Conservation (phyloP, 2,888 invertebrate species). For the Calliopum simillimum region DNA sequence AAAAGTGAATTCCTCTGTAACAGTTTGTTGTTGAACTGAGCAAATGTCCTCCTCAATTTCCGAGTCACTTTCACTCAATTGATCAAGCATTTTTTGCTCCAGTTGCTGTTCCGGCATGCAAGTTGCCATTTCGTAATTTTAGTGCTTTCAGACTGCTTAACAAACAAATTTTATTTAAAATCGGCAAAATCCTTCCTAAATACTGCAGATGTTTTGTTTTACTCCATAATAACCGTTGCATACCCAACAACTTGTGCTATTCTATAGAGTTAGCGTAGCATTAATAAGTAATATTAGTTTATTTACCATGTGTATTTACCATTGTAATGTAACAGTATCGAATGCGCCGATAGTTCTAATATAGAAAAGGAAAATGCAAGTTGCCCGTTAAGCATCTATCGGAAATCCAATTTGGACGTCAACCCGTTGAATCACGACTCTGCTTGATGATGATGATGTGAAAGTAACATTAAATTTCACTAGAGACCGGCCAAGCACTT, state of each 20-base stretch:
- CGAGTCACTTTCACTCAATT: conserved; percentile 50
- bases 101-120: conserved; percentile 54
- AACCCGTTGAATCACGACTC: conserved; percentile 78
- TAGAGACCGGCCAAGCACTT: conserved; percentile 82
- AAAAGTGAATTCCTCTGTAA: conserved; percentile 56
- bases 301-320: background rate
- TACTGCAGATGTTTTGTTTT: too few relatives aligned
- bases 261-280: conserved; percentile 53
- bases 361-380: background rate
- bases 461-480: conserved; percentile 86
- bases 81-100: conserved; percentile 51
- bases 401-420: conserved; percentile 80
- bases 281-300: conserved; percentile 36
- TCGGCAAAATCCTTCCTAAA: too few relatives aligned
- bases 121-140: conserved; percentile 52
- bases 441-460: conserved; percentile 80
- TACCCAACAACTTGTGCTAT: conserved; percentile 74
- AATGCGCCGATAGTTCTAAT: background rate
- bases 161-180: background rate
- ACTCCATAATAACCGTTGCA: conserved; percentile 96
- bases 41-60: conserved; percentile 51
- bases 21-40: conserved; percentile 36
- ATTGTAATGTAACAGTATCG: conserved; percentile 8
- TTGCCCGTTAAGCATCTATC: conserved; percentile 61
- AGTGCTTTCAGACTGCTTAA: background rate